Conservation (phyloP, 2,888 invertebrate genomes). For the Netelia inedita region DNA sequence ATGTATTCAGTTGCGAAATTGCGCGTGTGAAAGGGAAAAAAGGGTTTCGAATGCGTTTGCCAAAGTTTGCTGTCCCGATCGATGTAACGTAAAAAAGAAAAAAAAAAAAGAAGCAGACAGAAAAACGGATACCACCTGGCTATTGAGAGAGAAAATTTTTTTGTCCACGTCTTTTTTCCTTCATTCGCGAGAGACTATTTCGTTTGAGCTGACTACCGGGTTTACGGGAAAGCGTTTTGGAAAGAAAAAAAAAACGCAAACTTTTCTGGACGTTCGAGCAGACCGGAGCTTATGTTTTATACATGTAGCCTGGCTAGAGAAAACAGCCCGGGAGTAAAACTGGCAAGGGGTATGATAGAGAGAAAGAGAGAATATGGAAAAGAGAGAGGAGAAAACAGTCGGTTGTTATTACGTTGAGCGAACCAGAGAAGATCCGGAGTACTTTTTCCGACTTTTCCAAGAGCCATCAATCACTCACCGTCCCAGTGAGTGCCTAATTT, state of each 20-base stretch:
- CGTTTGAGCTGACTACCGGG: conserved; percentile 22
- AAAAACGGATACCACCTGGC: conserved; percentile 23
- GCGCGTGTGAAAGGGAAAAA: neutral
- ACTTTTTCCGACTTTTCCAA: conserved; percentile 67
- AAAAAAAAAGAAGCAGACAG: conserved; percentile 30
- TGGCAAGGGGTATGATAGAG: neutral
- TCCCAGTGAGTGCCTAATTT: conserved; percentile 68
- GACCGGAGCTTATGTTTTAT: conserved; percentile 56
- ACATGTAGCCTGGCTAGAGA: conserved; percentile 38
- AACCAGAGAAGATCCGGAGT: conserved; percentile 47
- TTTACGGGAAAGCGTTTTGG: conserved; percentile 32
- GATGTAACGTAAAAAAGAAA: conserved; percentile 32
- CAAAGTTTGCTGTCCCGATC: neutral
- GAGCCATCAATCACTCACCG: conserved; percentile 76
- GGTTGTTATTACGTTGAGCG: conserved; percentile 41
- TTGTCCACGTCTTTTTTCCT: conserved; percentile 26
- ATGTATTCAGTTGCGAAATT: neutral
- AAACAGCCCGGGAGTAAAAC: neutral
- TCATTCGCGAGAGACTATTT: conserved; percentile 12
- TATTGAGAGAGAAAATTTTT: conserved; percentile 28
- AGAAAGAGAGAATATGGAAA: conserved; percentile 1
- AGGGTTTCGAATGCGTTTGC: neutral
- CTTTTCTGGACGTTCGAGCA: conserved; percentile 35
- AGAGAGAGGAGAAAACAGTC: conserved; percentile 28
- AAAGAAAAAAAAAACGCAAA: conserved; percentile 40